Evolutionary conservation across 2,113 vertebrate species (phyloP).

Genomic region (Arvicanthis niloticus): DNA sequence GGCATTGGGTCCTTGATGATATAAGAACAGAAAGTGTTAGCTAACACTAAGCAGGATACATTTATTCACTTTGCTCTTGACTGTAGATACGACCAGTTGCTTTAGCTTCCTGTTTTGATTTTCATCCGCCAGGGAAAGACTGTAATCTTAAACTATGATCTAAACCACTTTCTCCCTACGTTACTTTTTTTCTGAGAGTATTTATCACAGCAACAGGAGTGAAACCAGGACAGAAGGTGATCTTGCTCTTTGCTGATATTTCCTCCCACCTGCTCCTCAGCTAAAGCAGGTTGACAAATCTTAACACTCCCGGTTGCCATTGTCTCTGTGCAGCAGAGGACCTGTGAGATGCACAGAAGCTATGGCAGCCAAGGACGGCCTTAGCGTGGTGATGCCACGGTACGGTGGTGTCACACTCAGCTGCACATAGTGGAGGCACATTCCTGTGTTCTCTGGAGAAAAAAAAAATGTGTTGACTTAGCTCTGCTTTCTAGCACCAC

Average conservation of each 20-base stretch:
- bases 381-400: accelerated
- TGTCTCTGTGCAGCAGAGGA: background rate
- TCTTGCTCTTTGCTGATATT: background rate
- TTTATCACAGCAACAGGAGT: background rate
- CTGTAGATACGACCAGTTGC: background rate
- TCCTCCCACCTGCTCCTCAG: background rate
- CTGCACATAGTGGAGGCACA: accelerated
- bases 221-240: background rate
- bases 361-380: too few species aligned
- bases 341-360: accelerated
- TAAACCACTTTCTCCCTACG: too few species aligned
- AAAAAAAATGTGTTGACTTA: background rate
- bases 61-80: background rate
- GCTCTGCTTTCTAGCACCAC: background rate
- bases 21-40: background rate
- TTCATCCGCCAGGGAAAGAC: background rate
- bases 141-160: background rate
- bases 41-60: background rate
- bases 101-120: background rate
- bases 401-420: accelerated
- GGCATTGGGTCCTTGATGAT: background rate
- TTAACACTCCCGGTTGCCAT: too few species aligned
- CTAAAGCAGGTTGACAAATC: too few species aligned
- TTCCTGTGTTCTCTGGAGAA: too few species aligned
- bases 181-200: background rate